A percentile compares a stretch with the other conserved stretches of the same genome.
Conservation (phyloP, 2,113 vertebrate species). For the Rhinogobius similis region DNA sequence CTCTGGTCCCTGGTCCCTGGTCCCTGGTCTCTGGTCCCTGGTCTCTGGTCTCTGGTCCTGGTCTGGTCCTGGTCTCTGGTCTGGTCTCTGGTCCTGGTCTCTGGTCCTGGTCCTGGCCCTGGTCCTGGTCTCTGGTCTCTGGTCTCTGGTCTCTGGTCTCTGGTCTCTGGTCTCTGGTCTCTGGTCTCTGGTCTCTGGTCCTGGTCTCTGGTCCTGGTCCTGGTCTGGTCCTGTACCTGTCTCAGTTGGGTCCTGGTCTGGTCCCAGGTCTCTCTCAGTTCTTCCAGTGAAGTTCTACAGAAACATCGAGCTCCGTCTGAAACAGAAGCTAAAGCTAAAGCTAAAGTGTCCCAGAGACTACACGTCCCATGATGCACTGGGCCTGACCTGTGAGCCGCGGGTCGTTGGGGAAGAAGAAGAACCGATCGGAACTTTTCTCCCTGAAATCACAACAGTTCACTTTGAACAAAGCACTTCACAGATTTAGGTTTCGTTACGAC, state of each 20-base stretch:
- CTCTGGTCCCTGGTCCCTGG: too few species aligned
- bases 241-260: constrained; percentile 67
- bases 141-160: background rate
- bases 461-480: too few species aligned
- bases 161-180: background rate
- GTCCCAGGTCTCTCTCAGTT: constrained; percentile 85
- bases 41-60: too few species aligned
- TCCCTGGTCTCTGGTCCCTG: too few species aligned
- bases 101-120: too few species aligned
- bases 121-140: too few species aligned
- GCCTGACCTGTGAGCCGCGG: constrained; percentile 81
- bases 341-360: too few species aligned
- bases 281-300: constrained; percentile 74
- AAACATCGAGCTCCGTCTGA: constrained; percentile 83
- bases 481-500: too few species aligned
- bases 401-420: constrained; percentile 87
- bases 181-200: background rate
- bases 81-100: too few species aligned
- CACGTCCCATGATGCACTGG: background rate
- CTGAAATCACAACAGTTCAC: constrained; percentile 53
- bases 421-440: constrained; percentile 62
- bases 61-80: too few species aligned
- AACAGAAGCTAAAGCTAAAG: background rate
- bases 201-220: background rate
- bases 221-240: constrained; percentile 50